A percentile compares a stretch with the other conserved stretches of the same genome.
phyloP scores from a whole-genome alignment of 2,113 vertebrate genomes.

The Deroptyus accipitrinus region DNA sequence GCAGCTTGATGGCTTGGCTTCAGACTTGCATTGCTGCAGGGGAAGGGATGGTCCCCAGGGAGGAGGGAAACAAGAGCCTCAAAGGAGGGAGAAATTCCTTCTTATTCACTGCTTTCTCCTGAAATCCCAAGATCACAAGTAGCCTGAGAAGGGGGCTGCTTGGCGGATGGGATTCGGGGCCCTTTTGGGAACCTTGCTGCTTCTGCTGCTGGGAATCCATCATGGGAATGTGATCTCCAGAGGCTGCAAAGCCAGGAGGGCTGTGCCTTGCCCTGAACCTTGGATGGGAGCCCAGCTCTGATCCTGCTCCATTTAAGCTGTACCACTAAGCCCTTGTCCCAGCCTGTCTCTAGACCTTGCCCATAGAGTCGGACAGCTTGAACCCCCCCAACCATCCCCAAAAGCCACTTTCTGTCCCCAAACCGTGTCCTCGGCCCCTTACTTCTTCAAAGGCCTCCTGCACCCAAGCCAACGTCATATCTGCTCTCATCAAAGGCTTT shows the following conservation, averaged over 20 bases:
- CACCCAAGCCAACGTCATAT: not conserved
- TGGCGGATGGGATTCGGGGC: not conserved
- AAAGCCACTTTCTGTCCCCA: not conserved
- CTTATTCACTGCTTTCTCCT: not conserved
- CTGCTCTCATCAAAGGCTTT: not conserved
- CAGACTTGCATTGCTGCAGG: not conserved
- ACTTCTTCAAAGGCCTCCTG: not conserved
- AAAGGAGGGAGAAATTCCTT: conserved; percentile 14
- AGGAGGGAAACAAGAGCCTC: not conserved
- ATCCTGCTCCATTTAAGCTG: fast-evolving
- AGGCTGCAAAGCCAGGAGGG: not conserved
- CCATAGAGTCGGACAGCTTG: not conserved
- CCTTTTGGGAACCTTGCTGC: not conserved
- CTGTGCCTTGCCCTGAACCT: not conserved
- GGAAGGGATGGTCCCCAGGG: not conserved
- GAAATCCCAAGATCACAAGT: not conserved
- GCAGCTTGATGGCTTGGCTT: not conserved
- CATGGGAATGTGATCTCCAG: conserved; percentile 14
- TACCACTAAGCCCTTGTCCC: not conserved
- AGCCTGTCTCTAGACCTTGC: not conserved
- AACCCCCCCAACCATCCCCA: not conserved
- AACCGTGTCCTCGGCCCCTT: not conserved
- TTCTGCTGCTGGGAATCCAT: not conserved
- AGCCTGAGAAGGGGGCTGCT: not conserved
- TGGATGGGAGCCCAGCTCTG: conserved; percentile 8